Percentiles rank a stretch among this genome's conserved stretches.
phyloP scores from a whole-genome alignment of 2,113 vertebrate genomes.

The Oryzias melastigma region DNA sequence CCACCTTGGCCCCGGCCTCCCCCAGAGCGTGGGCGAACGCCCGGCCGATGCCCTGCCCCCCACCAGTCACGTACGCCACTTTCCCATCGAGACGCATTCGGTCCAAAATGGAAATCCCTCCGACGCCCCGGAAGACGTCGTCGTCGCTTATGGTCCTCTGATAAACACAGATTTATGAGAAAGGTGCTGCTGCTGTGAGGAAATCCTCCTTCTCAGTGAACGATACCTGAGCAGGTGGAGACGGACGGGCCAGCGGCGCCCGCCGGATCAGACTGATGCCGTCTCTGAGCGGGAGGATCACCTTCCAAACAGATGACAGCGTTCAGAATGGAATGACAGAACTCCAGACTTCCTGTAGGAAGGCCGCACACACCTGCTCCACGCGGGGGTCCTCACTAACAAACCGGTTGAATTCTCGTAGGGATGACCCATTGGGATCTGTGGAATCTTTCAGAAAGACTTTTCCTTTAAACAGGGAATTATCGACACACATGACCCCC shows the following conservation, averaged over 20 bases:
- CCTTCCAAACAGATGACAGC: constrained; percentile 54
- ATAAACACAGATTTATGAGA: background rate
- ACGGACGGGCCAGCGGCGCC: constrained; percentile 32
- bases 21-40: constrained; percentile 79
- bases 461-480: constrained; percentile 80
- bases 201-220: background rate
- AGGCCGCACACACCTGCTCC: constrained; percentile 72
- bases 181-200: background rate
- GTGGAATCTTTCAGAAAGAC: constrained; percentile 78
- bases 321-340: background rate
- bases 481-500: constrained; percentile 81
- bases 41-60: constrained; percentile 81
- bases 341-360: background rate
- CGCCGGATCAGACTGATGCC: constrained; percentile 77
- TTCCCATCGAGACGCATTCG: constrained; percentile 76
- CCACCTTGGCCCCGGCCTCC: constrained; percentile 81
- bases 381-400: constrained; percentile 73
- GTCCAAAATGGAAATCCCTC: constrained; percentile 66
- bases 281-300: constrained; percentile 78
- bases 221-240: constrained; percentile 40
- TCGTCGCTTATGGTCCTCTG: constrained; percentile 63
- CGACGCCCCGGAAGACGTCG: constrained; percentile 75
- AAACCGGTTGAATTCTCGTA: constrained; percentile 79
- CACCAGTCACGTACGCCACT: constrained; percentile 79
- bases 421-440: constrained; percentile 76